These are phyloP conservation scores for Cataglyphis livida DNA, from an alignment of 2,888 invertebrate genomes.

Conservation along the genomic window DNA sequence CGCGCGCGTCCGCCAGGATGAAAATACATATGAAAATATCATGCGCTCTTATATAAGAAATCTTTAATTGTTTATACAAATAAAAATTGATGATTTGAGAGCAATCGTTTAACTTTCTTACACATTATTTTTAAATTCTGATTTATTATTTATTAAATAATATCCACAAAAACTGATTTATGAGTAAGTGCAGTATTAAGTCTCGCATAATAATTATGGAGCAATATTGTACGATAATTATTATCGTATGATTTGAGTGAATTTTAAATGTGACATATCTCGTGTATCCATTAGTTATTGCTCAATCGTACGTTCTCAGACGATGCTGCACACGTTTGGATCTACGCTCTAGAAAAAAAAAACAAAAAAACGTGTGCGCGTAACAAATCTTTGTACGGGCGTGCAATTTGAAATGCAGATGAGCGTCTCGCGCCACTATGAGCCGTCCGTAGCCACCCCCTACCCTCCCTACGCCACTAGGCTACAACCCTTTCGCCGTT, in stretches of 20 bases:
- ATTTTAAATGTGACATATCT: neutral
- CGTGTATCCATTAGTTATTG: neutral
- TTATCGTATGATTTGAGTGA: neutral
- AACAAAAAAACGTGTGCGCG: neutral
- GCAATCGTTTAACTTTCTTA: neutral
- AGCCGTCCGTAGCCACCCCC: conserved; percentile 54
- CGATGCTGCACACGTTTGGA: conserved; percentile 20
- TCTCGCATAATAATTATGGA: neutral
- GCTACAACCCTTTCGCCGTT: conserved; percentile 50
- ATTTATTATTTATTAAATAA: neutral
- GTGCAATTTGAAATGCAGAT: conserved; percentile 81
- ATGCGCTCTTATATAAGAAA: neutral
- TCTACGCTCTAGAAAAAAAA: conserved; percentile 5
- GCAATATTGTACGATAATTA: too few species aligned
- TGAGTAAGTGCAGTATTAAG: neutral
- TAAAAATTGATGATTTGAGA: neutral
- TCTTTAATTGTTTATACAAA: neutral
- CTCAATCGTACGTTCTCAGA: neutral
- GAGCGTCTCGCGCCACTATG: conserved; percentile 76
- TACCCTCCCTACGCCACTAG: conserved; percentile 17
- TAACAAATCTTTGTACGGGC: conserved; percentile 65
- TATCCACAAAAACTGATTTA: neutral
- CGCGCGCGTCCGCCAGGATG: neutral
- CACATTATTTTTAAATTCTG: neutral
- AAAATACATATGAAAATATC: conserved; percentile 6